phyloP scores from a whole-genome alignment of 2,888 invertebrate species.

The Cheilosia grossa region DNA sequence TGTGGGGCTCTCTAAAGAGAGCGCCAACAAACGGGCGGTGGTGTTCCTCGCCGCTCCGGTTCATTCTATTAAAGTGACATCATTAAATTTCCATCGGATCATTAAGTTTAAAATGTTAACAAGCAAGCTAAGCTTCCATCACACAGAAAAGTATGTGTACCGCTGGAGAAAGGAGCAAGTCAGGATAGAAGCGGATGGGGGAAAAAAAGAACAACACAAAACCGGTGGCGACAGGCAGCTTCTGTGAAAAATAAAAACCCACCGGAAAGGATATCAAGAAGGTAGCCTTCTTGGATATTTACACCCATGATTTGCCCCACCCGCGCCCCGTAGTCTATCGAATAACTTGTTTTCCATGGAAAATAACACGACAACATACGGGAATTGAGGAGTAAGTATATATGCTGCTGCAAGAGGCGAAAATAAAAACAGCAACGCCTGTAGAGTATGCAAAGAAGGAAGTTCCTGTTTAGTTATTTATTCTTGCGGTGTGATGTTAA shows the following conservation, averaged over 20 bases:
- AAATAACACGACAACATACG: slow-evolving; percentile 47
- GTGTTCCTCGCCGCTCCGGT: slow-evolving; percentile 41
- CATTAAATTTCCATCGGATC: slow-evolving; percentile 75
- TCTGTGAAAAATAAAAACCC: slow-evolving; percentile 46
- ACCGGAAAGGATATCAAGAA: slow-evolving; percentile 45
- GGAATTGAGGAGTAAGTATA: slow-evolving; percentile 12
- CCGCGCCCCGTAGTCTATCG: neutral
- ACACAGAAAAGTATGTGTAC: slow-evolving; percentile 25
- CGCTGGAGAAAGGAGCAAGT: slow-evolving; percentile 33
- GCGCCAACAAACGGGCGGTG: neutral
- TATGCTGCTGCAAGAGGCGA: neutral
- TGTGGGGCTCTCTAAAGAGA: neutral
- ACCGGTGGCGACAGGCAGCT: slow-evolving; percentile 65
- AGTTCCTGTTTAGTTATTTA: slow-evolving; percentile 65
- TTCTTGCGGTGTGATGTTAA: slow-evolving; percentile 56
- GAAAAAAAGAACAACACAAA: slow-evolving; percentile 29
- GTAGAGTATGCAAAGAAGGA: slow-evolving; percentile 20
- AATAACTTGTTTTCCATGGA: slow-evolving; percentile 48
- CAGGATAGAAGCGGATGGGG: neutral
- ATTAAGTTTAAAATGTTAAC: slow-evolving; percentile 75
- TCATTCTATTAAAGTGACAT: slow-evolving; percentile 75
- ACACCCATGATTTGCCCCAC: slow-evolving; percentile 37
- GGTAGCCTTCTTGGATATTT: slow-evolving; percentile 68
- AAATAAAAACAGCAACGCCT: slow-evolving; percentile 1
- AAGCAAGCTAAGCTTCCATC: slow-evolving; percentile 71